phyloP scores from a whole-genome alignment of 2,797 vertebrate genomes.

The Enteromius afrohamiltoni region DNA sequence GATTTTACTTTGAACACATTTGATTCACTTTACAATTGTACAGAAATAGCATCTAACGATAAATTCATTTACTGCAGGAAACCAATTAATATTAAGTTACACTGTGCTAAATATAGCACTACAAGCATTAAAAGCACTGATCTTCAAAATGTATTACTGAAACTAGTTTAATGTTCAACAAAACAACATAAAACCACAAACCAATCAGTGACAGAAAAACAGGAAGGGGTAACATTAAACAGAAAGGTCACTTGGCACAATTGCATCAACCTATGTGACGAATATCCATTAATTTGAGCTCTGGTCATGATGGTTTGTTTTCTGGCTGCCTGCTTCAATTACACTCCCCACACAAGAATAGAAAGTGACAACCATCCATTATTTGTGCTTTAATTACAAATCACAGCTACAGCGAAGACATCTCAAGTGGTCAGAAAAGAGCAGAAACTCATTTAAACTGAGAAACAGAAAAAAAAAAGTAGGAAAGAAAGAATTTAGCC shows the following conservation, averaged over 20 bases:
- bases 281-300: slow-evolving; percentile 31
- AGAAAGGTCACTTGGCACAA: slow-evolving; percentile 16
- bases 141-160: background rate
- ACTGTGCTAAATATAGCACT: background rate
- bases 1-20: background rate
- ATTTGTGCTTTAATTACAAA: slow-evolving; percentile 60
- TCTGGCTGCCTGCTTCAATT: slow-evolving; percentile 46
- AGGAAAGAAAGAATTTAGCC: slow-evolving; percentile 1
- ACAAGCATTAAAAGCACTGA: background rate
- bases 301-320: slow-evolving; percentile 22
- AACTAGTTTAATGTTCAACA: background rate
- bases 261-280: slow-evolving; percentile 5
- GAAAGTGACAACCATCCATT: slow-evolving; percentile 54
- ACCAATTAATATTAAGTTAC: background rate
- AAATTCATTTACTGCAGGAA: background rate
- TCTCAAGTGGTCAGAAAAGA: slow-evolving; percentile 35
- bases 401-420: slow-evolving; percentile 42
- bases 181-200: background rate
- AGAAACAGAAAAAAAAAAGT: slow-evolving; percentile 1
- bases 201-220: slow-evolving; percentile 2
- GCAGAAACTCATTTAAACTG: slow-evolving; percentile 41
- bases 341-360: slow-evolving; percentile 46
- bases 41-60: background rate
- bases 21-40: background rate
- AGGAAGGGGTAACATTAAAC: background rate